These are phyloP conservation scores for Sialia sialis DNA, from an alignment of 2,113 vertebrate species.

Conservation along the genomic window DNA sequence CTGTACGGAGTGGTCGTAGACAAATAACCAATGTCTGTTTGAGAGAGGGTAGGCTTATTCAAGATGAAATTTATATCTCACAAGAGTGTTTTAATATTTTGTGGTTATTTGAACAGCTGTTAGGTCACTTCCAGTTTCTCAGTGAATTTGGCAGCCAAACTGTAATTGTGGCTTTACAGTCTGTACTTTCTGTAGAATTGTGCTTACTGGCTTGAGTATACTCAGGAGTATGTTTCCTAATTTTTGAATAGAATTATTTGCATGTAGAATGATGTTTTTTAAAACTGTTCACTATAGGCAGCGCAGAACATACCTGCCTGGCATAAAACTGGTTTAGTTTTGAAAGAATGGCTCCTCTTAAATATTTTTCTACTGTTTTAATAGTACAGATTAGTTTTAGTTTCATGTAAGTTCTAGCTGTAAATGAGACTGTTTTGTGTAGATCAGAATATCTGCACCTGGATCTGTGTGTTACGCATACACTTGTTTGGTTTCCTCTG, in stretches of 20 bases:
- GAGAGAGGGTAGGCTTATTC: conserved; percentile 50
- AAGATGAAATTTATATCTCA: conserved; percentile 64
- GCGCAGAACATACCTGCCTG: not conserved
- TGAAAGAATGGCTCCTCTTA: not conserved
- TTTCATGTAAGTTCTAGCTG: not conserved
- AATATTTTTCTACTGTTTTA: not conserved
- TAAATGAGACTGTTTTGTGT: not conserved
- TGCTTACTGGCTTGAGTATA: not conserved
- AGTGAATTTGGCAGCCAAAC: conserved; percentile 56
- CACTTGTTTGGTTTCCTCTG: not conserved
- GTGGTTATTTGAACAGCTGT: conserved; percentile 75
- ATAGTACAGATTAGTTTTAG: not conserved
- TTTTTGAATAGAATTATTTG: not conserved
- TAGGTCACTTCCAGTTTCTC: conserved; percentile 66
- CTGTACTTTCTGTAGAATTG: not conserved
- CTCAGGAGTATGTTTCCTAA: not conserved
- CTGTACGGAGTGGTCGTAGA: conserved; percentile 38
- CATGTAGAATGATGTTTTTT: not conserved
- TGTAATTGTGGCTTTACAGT: conserved; percentile 38
- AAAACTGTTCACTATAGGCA: not conserved
- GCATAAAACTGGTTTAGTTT: accelerated
- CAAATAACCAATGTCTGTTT: conserved; percentile 58
- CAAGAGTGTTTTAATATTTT: conserved; percentile 66
- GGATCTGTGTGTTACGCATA: not conserved
- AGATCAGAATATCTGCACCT: not conserved